These are phyloP conservation scores for Halcyon malimbica DNA, from an alignment of 2,113 vertebrate genomes.

Conservation along the genomic window DNA sequence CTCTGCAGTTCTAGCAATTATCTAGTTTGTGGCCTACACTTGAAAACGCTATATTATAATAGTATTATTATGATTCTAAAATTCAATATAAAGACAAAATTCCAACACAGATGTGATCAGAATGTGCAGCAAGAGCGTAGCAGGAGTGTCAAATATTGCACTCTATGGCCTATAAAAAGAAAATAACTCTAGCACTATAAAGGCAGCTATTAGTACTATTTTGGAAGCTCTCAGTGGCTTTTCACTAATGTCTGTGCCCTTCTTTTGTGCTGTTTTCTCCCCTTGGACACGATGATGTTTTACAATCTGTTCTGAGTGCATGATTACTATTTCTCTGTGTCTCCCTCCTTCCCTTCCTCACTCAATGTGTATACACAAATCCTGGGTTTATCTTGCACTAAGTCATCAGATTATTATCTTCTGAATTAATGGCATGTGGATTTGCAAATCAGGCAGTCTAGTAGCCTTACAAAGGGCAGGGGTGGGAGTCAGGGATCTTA, in stretches of 20 bases:
- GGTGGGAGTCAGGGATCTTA: neutral
- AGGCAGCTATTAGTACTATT: slow-evolving; percentile 69
- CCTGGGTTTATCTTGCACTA: slow-evolving; percentile 24
- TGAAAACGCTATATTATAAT: slow-evolving; percentile 17
- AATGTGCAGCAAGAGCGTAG: neutral
- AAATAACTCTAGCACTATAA: slow-evolving; percentile 40
- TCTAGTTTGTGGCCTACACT: slow-evolving; percentile 27
- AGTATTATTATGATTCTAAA: slow-evolving; percentile 33
- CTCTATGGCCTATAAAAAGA: slow-evolving; percentile 45
- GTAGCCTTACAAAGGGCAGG: neutral
- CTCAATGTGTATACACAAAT: slow-evolving; percentile 36
- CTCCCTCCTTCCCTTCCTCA: slow-evolving; percentile 37
- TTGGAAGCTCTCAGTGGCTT: slow-evolving; percentile 65
- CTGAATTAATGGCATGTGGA: slow-evolving; percentile 20
- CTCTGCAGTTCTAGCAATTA: slow-evolving; percentile 31
- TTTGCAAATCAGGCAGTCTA: neutral
- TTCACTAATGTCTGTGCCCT: slow-evolving; percentile 61
- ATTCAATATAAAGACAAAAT: slow-evolving; percentile 56
- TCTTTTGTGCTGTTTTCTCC: slow-evolving; percentile 60
- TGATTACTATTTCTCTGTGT: slow-evolving; percentile 57
- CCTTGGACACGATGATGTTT: slow-evolving; percentile 55
- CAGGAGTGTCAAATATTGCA: slow-evolving; percentile 41
- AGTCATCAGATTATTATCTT: slow-evolving; percentile 34
- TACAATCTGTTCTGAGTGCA: slow-evolving; percentile 54
- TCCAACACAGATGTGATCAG: slow-evolving; percentile 31